These are phyloP conservation scores for Gadus macrocephalus DNA, from an alignment of 2,113 vertebrate species.

Conservation along the genomic window DNA sequence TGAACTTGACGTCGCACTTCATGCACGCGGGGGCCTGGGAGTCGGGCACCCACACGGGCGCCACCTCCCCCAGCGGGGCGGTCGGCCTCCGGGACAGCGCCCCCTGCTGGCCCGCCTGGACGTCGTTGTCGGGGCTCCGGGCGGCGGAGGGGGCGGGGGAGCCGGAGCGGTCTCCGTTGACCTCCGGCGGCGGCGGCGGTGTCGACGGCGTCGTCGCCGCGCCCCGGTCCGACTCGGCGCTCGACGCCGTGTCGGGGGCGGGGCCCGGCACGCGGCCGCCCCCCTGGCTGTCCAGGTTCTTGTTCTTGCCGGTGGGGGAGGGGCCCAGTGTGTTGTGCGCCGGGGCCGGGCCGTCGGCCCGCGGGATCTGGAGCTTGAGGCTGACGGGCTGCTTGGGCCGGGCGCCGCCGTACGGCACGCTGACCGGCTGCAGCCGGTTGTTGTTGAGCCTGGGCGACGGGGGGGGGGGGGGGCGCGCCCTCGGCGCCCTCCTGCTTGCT, in stretches of 20 bases:
- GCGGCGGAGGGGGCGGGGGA: constrained; percentile 45
- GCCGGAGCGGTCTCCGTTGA: constrained; percentile 74
- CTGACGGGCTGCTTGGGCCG: constrained; percentile 93
- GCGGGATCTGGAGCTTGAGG: constrained; percentile 94
- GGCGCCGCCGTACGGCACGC: constrained; percentile 92
- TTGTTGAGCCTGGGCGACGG: constrained; percentile 63
- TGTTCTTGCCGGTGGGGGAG: constrained; percentile 82
- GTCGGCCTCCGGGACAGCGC: constrained; percentile 77
- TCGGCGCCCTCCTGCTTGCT: constrained; percentile 91
- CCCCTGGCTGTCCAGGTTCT: constrained; percentile 78
- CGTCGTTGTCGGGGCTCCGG: constrained; percentile 90
- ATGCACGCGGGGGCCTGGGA: constrained; percentile 97
- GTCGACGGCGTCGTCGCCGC: constrained; percentile 11
- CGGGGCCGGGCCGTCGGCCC: constrained; percentile 79
- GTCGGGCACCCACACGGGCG: constrained; percentile 97
- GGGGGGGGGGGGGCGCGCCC: constrained; percentile 63
- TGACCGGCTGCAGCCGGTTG: constrained; percentile 78
- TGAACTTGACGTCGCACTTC: constrained; percentile 97
- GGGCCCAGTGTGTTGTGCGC: constrained; percentile 83
- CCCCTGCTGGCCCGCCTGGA: constrained; percentile 88
- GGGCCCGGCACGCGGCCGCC: constrained; percentile 24
- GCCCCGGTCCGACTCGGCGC: constrained; percentile 53
- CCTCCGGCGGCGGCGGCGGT: constrained; percentile 26
- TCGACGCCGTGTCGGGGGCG: constrained; percentile 23
- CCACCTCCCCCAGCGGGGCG: constrained; percentile 88